Evolutionary conservation across 2,797 vertebrate species (phyloP).

Genomic region (Cottoperca gobio): DNA sequence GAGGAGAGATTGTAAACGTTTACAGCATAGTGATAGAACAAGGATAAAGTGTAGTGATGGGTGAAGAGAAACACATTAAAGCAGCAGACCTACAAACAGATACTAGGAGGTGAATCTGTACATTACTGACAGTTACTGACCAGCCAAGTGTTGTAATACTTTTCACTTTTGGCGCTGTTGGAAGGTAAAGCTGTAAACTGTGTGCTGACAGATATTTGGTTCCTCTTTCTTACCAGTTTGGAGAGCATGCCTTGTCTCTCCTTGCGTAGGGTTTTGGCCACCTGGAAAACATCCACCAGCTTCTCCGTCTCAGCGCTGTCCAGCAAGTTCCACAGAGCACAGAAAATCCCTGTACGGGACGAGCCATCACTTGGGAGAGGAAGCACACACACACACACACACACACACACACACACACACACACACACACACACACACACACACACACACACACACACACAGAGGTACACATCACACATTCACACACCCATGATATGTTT

Average conservation of each 20-base stretch:
- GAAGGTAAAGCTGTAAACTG: not conserved
- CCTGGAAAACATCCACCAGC: conserved; percentile 93
- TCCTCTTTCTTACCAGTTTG: conserved; percentile 85
- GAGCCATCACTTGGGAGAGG: conserved; percentile 88
- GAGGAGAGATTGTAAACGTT: not conserved
- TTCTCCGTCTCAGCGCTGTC: conserved; percentile 92
- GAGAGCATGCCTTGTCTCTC: conserved; percentile 86
- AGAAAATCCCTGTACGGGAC: conserved; percentile 89
- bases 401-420: conserved; percentile 1
- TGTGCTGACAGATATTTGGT: not conserved
- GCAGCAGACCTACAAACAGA: not conserved
- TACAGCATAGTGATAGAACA: not conserved
- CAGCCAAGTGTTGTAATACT: not conserved
- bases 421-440: not conserved
- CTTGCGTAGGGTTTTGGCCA: conserved; percentile 90
- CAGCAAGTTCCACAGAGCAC: conserved; percentile 92
- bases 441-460: not conserved
- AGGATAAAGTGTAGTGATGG: no score
- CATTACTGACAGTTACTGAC: not conserved
- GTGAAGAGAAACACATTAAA: not conserved
- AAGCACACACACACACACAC: not conserved
- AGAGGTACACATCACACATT: not conserved
- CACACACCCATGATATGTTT: not conserved
- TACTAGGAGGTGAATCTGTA: not conserved
- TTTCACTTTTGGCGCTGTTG: not conserved